phyloP scores from a whole-genome alignment of 2,113 vertebrate species.

The Vidua chalybeata region DNA sequence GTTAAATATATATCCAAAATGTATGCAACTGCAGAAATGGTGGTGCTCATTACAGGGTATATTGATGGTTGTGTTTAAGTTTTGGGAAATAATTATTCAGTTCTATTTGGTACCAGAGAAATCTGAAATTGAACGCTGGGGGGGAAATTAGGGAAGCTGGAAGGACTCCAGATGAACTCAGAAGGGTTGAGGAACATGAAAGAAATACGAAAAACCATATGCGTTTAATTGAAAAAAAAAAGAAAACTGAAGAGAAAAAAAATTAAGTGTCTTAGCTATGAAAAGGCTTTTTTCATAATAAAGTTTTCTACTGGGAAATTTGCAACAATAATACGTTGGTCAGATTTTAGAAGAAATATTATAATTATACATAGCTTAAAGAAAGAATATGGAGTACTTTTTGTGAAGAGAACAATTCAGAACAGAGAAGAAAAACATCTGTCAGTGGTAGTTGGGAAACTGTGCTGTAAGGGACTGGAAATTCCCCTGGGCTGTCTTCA shows the following conservation, averaged over 20 bases:
- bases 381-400: background rate
- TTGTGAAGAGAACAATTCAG: background rate
- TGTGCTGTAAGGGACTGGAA: background rate
- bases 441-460: background rate
- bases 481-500: background rate
- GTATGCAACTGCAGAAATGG: background rate
- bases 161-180: background rate
- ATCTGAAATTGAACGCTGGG: background rate
- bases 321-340: background rate
- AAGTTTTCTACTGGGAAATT: background rate
- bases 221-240: background rate
- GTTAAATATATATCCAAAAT: constrained; percentile 2
- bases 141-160: background rate
- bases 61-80: background rate
- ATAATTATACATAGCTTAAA: background rate
- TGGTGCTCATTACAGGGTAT: background rate
- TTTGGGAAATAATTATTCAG: constrained; percentile 2
- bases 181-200: background rate
- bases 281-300: background rate
- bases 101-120: background rate
- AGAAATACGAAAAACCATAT: background rate
- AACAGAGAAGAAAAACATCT: background rate
- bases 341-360: background rate
- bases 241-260: background rate
- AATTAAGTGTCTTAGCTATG: background rate